phyloP scores from a whole-genome alignment of 2,888 invertebrate species.

The Sinelater perroti region DNA sequence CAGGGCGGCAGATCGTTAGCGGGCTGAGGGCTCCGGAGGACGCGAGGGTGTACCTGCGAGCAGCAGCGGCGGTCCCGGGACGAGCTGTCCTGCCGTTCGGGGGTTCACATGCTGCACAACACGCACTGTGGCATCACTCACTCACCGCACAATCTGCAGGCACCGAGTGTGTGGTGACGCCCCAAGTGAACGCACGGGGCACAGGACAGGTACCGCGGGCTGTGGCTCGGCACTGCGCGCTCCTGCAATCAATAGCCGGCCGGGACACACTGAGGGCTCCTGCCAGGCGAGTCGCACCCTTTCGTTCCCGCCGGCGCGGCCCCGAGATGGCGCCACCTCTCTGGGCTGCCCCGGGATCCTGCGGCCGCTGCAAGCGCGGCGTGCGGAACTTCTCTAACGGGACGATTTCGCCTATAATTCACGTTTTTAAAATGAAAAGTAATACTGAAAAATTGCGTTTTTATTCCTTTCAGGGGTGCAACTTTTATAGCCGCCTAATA shows the following conservation, averaged over 20 bases:
- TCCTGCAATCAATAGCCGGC: conserved; percentile 50
- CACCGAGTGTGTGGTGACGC: conserved; percentile 49
- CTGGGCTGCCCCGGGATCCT: conserved; percentile 1
- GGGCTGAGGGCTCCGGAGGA: conserved; percentile 11
- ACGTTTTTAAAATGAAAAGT: no score
- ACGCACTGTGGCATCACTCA: conserved; percentile 46
- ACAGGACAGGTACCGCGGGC: conserved; percentile 48
- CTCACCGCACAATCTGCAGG: conserved; percentile 41
- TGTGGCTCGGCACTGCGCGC: conserved; percentile 50
- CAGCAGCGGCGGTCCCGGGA: conserved; percentile 33
- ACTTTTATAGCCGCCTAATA: no score
- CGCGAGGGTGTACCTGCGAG: conserved; percentile 33
- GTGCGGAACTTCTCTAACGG: conserved; percentile 13
- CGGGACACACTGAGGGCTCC: conserved; percentile 46
- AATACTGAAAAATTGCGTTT: no score
- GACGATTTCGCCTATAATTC: conserved; percentile 50
- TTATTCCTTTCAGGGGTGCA: no score
- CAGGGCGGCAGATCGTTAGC: conserved; percentile 23
- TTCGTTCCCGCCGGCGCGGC: conserved; percentile 31
- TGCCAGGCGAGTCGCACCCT: conserved; percentile 45
- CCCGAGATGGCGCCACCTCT: conserved; percentile 40
- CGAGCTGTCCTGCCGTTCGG: conserved; percentile 35
- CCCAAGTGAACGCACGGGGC: conserved; percentile 50
- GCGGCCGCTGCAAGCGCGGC: background rate
- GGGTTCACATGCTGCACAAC: conserved; percentile 44